phyloP scores from a whole-genome alignment of 2,888 invertebrate species.

The Amphimallon solstitiale region DNA sequence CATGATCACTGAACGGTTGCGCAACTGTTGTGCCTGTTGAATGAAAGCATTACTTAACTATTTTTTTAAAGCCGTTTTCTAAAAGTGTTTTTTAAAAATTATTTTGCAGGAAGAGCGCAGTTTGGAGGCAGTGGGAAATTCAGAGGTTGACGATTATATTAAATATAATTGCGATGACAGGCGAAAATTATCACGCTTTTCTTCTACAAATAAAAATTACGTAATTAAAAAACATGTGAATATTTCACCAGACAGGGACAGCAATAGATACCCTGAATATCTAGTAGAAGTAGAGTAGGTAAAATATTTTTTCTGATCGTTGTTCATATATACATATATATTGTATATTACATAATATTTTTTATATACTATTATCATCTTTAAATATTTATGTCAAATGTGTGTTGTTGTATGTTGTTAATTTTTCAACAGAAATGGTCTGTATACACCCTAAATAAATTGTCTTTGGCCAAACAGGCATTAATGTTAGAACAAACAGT shows the following conservation, averaged over 20 bases:
- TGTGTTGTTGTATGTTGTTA: too few relatives aligned
- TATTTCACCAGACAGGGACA: neutral
- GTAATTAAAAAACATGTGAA: neutral
- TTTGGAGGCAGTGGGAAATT: neutral
- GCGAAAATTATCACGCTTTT: neutral
- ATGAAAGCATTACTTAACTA: too few relatives aligned
- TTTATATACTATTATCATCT: too few relatives aligned
- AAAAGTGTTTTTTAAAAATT: neutral
- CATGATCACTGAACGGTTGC: too few relatives aligned
- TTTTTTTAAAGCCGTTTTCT: neutral
- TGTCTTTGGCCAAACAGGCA: too few relatives aligned
- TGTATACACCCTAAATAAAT: too few relatives aligned
- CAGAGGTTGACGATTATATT: neutral
- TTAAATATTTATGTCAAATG: too few relatives aligned
- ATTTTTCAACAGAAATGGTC: too few relatives aligned
- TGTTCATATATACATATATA: too few relatives aligned
- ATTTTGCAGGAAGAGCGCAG: neutral
- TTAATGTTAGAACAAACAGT: too few relatives aligned
- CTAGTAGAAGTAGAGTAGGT: neutral
- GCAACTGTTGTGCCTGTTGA: too few relatives aligned
- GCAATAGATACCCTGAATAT: slow-evolving; percentile 10
- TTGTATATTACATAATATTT: too few relatives aligned
- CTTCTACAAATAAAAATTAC: neutral
- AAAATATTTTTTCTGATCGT: neutral
- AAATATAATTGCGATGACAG: slow-evolving; percentile 7